phyloP scores from a whole-genome alignment of 1,140 invertebrate genomes.

The Macrosteles quadrilineatus region DNA sequence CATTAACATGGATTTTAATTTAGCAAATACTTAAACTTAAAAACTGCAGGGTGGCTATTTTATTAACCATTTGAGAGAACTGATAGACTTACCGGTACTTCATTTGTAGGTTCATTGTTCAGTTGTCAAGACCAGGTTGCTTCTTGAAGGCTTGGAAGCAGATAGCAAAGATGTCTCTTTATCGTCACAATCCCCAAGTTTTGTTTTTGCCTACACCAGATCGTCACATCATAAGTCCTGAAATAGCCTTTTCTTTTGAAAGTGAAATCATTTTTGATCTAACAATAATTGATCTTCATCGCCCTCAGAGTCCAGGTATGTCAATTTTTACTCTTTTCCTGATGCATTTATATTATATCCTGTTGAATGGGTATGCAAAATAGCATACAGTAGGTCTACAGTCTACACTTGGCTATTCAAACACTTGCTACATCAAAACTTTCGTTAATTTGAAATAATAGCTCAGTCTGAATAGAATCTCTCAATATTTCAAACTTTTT shows the following conservation, averaged over 20 bases:
- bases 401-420: not conserved
- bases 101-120: not conserved
- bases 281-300: not conserved
- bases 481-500: too few species aligned
- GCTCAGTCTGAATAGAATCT: too few species aligned
- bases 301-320: not conserved
- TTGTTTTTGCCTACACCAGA: not conserved
- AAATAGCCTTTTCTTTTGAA: not conserved
- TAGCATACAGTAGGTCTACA: not conserved
- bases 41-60: too few species aligned
- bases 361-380: not conserved
- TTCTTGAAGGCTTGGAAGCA: slow-evolving; percentile 1
- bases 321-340: not conserved
- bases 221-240: not conserved
- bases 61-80: too few species aligned
- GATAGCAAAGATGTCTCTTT: not conserved
- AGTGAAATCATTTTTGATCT: not conserved
- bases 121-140: not conserved
- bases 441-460: not conserved
- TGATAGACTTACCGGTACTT: too few species aligned
- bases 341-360: not conserved
- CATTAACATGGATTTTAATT: too few species aligned
- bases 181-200: not conserved
- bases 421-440: not conserved
- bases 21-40: too few species aligned